These are phyloP conservation scores for Ypsolopha scabrella DNA, from an alignment of 2,888 invertebrate species.

Conservation along the genomic window DNA sequence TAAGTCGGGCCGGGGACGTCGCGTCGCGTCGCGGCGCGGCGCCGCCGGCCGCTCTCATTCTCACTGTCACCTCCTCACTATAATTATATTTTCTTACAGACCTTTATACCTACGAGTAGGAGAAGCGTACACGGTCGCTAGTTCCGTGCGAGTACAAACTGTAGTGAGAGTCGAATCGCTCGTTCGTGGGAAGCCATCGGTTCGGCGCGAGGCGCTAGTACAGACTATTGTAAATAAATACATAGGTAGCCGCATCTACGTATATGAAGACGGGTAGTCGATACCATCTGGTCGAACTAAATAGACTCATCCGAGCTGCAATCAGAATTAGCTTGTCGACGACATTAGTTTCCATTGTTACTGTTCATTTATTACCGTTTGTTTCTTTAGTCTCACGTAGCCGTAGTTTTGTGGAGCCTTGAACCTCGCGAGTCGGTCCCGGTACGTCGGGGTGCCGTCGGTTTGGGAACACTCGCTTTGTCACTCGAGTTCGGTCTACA, in stretches of 20 bases:
- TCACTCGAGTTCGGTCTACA: conserved; percentile 60
- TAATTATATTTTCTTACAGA: conserved; percentile 68
- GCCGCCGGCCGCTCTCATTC: conserved; percentile 54
- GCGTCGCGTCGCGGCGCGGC: conserved; percentile 29
- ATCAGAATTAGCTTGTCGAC: conserved; percentile 53
- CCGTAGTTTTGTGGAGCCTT: no score
- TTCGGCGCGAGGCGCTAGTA: conserved; percentile 64
- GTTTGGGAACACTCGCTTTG: conserved; percentile 44
- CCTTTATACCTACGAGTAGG: conserved; percentile 53
- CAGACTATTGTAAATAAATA: conserved; percentile 57
- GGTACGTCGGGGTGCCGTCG: conserved; percentile 5
- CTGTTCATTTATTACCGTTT: conserved; percentile 50
- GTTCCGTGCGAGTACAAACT: conserved; percentile 62
- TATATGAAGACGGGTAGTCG: conserved; percentile 4
- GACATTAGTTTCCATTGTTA: conserved; percentile 56
- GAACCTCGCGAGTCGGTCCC: conserved; percentile 7
- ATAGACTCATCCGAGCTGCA: conserved; percentile 63
- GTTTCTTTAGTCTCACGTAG: conserved; percentile 35
- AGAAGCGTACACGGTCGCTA: conserved; percentile 66
- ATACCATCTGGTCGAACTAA: conserved; percentile 58
- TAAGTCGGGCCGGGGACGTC: conserved; percentile 56
- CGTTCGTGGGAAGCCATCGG: conserved; percentile 69
- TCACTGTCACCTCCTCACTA: conserved; percentile 66
- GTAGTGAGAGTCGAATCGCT: conserved; percentile 59
- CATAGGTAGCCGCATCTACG: conserved; percentile 30